These are phyloP conservation scores for Parotia lawesii DNA, from an alignment of 2,113 vertebrate genomes.

Conservation along the genomic window DNA sequence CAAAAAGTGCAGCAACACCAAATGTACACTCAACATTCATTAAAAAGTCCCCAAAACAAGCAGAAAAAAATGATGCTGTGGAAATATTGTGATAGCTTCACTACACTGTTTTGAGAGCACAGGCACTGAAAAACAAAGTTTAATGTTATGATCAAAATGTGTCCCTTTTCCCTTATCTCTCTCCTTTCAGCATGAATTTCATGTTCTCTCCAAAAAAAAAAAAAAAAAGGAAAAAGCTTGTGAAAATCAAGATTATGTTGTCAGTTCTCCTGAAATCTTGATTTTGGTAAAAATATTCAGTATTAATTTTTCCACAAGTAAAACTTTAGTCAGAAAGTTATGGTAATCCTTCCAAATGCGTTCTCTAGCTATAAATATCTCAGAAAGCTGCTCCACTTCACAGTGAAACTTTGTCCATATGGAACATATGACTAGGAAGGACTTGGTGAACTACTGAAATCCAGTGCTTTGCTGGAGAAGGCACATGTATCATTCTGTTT, in stretches of 20 bases:
- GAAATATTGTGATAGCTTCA: background rate
- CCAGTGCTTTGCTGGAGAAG: background rate
- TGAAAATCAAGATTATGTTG: conserved; percentile 26
- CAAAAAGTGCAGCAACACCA: background rate
- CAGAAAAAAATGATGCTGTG: background rate
- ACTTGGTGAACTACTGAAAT: conserved; percentile 37
- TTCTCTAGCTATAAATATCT: conserved; percentile 45
- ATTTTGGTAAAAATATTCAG: conserved; percentile 34
- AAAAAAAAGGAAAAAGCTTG: background rate
- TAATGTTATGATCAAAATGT: background rate
- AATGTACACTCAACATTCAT: background rate
- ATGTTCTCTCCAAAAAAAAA: background rate
- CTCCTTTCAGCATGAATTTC: background rate
- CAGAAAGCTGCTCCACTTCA: conserved; percentile 35
- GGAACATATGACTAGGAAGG: conserved; percentile 52
- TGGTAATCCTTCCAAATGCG: conserved; percentile 41
- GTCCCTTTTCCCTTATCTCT: background rate
- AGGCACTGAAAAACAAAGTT: background rate
- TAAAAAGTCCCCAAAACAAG: background rate
- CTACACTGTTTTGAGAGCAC: background rate
- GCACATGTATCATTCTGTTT: background rate
- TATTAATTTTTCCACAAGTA: conserved; percentile 45
- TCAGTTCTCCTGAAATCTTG: background rate
- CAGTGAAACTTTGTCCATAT: conserved; percentile 48
- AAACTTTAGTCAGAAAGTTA: conserved; percentile 32